These are phyloP conservation scores for Agonum fuliginosum DNA, from an alignment of 2,888 invertebrate species.

Conservation along the genomic window DNA sequence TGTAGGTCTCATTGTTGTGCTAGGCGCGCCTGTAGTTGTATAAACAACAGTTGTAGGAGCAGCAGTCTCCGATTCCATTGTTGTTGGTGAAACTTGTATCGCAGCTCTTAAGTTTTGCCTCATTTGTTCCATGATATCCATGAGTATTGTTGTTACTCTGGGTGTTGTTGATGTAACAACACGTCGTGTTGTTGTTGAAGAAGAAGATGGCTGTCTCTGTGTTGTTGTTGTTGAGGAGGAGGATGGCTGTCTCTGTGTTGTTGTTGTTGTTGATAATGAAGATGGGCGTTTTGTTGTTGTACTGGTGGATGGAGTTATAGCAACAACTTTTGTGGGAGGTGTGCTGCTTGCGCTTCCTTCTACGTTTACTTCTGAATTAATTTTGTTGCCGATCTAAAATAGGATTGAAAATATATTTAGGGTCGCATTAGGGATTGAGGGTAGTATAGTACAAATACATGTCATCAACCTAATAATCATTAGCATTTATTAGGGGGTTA, in stretches of 20 bases:
- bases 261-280: constrained; percentile 59
- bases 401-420: no score
- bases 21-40: constrained; percentile 31
- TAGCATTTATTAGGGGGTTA: no score
- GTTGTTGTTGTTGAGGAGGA: constrained; percentile 62
- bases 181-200: constrained; percentile 62
- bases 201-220: constrained; percentile 12
- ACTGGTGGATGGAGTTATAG: constrained; percentile 66
- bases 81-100: constrained; percentile 54
- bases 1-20: constrained; percentile 53
- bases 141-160: constrained; percentile 65
- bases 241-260: no score
- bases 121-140: constrained; percentile 66
- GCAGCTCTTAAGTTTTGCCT: constrained; percentile 60
- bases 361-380: constrained; percentile 64
- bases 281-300: constrained; percentile 60
- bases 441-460: no score
- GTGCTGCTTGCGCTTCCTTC: constrained; percentile 56
- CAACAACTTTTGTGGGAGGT: constrained; percentile 25
- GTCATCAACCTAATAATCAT: no score
- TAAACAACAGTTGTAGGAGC: neutral
- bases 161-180: constrained; percentile 59
- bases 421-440: no score
- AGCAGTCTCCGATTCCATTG: constrained; percentile 63
- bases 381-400: constrained; percentile 63